A percentile compares a stretch with the other conserved stretches of the same genome.
phyloP scores from a whole-genome alignment of 2,888 invertebrate genomes.

The Pelosia muscerda region DNA sequence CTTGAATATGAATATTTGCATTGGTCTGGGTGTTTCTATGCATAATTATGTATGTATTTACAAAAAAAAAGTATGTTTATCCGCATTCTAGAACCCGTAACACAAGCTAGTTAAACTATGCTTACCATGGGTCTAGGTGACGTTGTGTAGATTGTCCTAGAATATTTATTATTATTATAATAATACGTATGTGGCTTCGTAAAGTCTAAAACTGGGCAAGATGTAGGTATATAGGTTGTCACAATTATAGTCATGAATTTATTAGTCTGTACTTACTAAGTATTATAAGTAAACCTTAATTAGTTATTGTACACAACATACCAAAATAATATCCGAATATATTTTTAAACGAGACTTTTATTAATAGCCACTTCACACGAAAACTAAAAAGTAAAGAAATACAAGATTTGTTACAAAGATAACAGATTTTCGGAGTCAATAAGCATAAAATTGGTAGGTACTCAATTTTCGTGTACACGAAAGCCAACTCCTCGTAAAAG shows the following conservation, averaged over 20 bases:
- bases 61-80: no score
- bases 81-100: no score
- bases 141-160: no score
- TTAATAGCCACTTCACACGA: conserved; percentile 46
- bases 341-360: conserved; percentile 40
- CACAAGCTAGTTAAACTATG: no score
- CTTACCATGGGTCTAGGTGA: no score
- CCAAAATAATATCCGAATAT: conserved; percentile 27
- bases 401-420: conserved; percentile 39
- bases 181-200: not conserved
- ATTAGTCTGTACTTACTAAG: conserved; percentile 3
- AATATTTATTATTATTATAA: no score
- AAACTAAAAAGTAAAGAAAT: conserved; percentile 43
- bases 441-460: conserved; percentile 8
- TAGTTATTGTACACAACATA: conserved; percentile 13
- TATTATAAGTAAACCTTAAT: conserved; percentile 32
- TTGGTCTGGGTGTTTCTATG: no score
- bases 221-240: not conserved
- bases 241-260: conserved; percentile 3
- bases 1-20: no score
- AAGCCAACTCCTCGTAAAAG: no score
- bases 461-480: not conserved
- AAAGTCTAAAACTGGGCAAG: not conserved
- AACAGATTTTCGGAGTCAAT: conserved; percentile 21
- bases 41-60: no score